These are phyloP conservation scores for Drosophila subquinaria DNA, from an alignment of 2,888 invertebrate species.

Conservation along the genomic window DNA sequence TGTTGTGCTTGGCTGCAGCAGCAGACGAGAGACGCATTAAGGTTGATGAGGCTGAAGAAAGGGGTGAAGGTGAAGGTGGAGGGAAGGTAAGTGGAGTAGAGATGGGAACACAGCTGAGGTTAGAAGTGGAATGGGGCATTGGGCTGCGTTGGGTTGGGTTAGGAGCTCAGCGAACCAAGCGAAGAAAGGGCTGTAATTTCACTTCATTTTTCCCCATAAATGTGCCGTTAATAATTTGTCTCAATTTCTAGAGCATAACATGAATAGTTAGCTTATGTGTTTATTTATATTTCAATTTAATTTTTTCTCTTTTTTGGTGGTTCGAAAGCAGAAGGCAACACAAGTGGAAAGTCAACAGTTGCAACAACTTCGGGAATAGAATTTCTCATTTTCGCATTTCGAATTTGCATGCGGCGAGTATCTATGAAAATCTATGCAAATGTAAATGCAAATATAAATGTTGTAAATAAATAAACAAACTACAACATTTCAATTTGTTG, in stretches of 20 bases:
- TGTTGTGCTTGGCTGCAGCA: conserved; percentile 61
- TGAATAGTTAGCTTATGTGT: conserved; percentile 18
- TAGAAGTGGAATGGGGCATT: conserved; percentile 18
- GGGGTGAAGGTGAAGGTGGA: background rate
- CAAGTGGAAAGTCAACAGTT: conserved; percentile 34
- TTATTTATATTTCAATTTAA: background rate
- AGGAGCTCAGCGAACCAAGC: conserved; percentile 39
- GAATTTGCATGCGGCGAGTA: conserved; percentile 32
- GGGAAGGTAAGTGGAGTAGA: conserved; percentile 5
- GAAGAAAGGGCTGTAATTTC: conserved; percentile 69
- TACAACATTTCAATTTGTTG: conserved; percentile 35
- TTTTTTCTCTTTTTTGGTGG: conserved; percentile 12
- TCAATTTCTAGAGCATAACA: conserved; percentile 73
- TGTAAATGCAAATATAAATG: conserved; percentile 33
- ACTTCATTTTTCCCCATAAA: conserved; percentile 50
- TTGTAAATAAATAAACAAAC: conserved; percentile 24
- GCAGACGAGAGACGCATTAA: conserved; percentile 51
- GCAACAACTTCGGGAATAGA: conserved; percentile 7
- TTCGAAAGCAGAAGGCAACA: conserved; percentile 27
- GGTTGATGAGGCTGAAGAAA: conserved; percentile 34
- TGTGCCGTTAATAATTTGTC: conserved; percentile 75
- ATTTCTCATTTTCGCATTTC: conserved; percentile 8
- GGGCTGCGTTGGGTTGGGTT: background rate
- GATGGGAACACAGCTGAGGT: conserved; percentile 25
- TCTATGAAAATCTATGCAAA: conserved; percentile 26